Conservation (phyloP, 2,113 vertebrate species). For the Cepphus grylle region DNA sequence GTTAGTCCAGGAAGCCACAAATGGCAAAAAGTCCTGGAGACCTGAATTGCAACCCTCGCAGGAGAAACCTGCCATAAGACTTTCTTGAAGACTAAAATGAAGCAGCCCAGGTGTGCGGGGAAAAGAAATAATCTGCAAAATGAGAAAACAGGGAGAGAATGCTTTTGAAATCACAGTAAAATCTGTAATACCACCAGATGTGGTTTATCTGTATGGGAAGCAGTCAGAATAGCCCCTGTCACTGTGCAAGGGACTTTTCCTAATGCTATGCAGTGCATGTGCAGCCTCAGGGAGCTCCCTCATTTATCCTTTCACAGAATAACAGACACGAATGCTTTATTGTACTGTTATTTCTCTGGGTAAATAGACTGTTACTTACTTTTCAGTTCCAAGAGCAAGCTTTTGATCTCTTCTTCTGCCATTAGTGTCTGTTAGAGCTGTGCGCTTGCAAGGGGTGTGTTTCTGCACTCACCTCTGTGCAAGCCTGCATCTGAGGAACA, state of each 20-base stretch:
- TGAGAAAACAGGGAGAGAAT: neutral
- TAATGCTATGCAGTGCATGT: neutral
- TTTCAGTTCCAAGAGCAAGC: neutral
- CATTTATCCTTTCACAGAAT: neutral
- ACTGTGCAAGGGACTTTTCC: neutral
- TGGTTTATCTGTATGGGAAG: neutral
- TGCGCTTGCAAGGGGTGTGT: fast-evolving
- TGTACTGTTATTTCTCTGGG: neutral
- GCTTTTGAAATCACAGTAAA: neutral
- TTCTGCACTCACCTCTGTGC: neutral
- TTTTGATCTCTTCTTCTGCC: neutral
- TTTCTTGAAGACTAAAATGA: neutral
- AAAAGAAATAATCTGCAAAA: neutral
- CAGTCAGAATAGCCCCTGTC: neutral
- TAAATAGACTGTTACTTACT: neutral
- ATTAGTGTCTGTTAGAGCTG: neutral
- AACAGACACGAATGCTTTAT: neutral
- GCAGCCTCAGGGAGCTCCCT: neutral
- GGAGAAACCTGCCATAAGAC: neutral
- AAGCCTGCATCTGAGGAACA: neutral
- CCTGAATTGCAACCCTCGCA: neutral
- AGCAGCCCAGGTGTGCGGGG: neutral
- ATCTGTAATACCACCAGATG: fast-evolving
- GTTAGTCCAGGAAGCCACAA: neutral
- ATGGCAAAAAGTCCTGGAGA: neutral